A percentile compares a stretch with the other conserved stretches of the same genome.
These are phyloP conservation scores for Brachionus sp. DNA, from an alignment of 1,140 invertebrate genomes.

Conservation along the genomic window DNA sequence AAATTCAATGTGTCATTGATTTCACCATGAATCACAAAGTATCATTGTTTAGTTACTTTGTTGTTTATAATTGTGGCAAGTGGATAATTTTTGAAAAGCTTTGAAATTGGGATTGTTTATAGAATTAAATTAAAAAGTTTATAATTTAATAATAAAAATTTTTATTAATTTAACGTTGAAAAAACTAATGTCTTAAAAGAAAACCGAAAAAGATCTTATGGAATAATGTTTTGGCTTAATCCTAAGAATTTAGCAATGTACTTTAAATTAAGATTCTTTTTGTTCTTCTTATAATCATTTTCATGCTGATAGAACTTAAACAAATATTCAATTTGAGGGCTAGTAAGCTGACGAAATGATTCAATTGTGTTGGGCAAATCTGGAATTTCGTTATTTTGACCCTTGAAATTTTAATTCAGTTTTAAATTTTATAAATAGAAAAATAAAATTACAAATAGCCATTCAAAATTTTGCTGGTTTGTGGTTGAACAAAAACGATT, in stretches of 20 bases:
- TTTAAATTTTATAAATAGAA: background rate
- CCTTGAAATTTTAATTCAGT: background rate
- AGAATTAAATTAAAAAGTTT: background rate
- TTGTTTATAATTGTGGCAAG: constrained; percentile 6
- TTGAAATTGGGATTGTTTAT: background rate
- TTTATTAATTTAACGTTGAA: background rate
- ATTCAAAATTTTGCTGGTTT: background rate
- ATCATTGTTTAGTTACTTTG: background rate
- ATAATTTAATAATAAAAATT: background rate
- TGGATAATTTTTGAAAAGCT: background rate
- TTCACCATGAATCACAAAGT: constrained; percentile 40
- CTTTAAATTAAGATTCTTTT: background rate
- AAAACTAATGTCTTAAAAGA: background rate
- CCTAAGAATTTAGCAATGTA: background rate
- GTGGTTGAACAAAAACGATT: background rate
- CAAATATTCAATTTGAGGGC: background rate
- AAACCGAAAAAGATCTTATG: background rate
- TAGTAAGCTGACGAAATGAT: background rate
- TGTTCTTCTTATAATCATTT: background rate
- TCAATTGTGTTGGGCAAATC: background rate
- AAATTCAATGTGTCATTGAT: constrained; percentile 20
- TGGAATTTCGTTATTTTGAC: background rate
- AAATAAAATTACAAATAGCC: background rate
- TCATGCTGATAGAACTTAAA: background rate
- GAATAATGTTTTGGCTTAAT: background rate